Evolutionary conservation across 2,113 vertebrate genomes (phyloP).

Genomic region (Bambusicola thoracicus): DNA sequence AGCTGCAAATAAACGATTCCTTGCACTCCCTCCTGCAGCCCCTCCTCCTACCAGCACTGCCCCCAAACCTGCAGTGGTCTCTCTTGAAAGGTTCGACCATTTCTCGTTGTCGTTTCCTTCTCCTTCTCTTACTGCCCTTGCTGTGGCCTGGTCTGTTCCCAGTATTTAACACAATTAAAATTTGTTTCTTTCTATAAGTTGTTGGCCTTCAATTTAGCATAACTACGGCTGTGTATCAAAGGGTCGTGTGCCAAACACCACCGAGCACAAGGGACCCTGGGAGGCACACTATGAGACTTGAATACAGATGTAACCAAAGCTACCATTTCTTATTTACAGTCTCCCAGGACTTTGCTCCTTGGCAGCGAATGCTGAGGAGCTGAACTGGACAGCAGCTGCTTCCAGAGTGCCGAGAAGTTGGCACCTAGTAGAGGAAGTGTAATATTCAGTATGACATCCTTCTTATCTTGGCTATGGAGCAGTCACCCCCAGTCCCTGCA

Average conservation of each 20-base stretch:
- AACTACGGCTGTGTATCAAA: not conserved
- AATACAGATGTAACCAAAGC: not conserved
- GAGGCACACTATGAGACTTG: not conserved
- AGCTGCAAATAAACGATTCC: not conserved
- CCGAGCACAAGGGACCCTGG: not conserved
- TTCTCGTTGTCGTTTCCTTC: not conserved
- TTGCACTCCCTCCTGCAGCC: not conserved
- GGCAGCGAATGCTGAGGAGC: not conserved
- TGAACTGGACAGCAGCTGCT: not conserved
- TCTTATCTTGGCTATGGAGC: not conserved
- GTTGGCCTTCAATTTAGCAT: not conserved
- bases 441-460: not conserved
- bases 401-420: not conserved
- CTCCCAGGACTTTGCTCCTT: not conserved
- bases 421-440: not conserved
- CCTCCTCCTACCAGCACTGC: not conserved
- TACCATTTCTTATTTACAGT: not conserved
- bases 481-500: not conserved
- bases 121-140: not conserved
- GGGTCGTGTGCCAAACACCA: not conserved
- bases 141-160: not conserved
- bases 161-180: not conserved
- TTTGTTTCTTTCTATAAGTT: not conserved
- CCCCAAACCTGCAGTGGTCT: not conserved
- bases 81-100: not conserved